These are phyloP conservation scores for Anthoscopus minutus DNA, from an alignment of 2,113 vertebrate species.

Conservation along the genomic window DNA sequence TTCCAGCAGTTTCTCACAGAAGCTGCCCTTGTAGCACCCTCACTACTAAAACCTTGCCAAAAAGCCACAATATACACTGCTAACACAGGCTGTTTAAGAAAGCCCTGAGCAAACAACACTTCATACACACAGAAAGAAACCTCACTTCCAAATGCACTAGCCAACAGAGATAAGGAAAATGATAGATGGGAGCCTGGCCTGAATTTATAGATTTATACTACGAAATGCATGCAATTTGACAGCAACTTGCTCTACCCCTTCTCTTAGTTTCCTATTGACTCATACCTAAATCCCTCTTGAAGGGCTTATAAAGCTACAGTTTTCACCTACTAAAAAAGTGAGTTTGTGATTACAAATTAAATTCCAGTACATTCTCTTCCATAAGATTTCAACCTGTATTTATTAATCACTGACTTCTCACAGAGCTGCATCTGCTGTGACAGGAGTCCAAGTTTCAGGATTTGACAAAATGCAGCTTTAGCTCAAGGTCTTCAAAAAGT, in stretches of 20 bases:
- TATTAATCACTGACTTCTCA: slow-evolving; percentile 13
- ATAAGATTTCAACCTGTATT: background rate
- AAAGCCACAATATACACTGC: background rate
- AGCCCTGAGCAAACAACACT: background rate
- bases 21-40: background rate
- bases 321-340: background rate
- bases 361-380: background rate
- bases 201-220: slow-evolving; percentile 50
- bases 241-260: slow-evolving; percentile 20
- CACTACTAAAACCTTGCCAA: background rate
- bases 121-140: background rate
- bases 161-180: slow-evolving; percentile 37
- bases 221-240: background rate
- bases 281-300: slow-evolving; percentile 17
- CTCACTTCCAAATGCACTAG: background rate
- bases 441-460: background rate
- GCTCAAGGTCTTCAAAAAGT: slow-evolving; percentile 26
- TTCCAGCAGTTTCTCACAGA: background rate
- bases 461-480: slow-evolving; percentile 44
- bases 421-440: background rate
- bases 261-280: slow-evolving; percentile 21
- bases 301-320: background rate
- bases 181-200: slow-evolving; percentile 29
- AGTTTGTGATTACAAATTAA: slow-evolving; percentile 12
- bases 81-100: background rate